phyloP scores from a whole-genome alignment of 2,888 invertebrate species.

The Eulithis prunata region DNA sequence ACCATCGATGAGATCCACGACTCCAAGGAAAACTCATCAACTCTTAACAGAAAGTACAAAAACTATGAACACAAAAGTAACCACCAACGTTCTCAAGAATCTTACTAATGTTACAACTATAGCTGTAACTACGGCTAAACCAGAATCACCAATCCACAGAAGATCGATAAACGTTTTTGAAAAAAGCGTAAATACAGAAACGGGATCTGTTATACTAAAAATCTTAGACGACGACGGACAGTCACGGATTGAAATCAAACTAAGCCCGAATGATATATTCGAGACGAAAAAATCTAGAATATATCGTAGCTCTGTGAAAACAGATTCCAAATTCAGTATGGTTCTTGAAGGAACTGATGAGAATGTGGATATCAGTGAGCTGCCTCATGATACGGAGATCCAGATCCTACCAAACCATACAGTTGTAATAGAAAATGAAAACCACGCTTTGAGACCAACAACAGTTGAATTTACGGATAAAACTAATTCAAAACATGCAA shows the following conservation, averaged over 20 bases:
- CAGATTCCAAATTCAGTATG: constrained; percentile 11
- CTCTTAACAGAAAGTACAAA: neutral
- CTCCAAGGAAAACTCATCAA: neutral
- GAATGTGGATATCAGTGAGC: constrained; percentile 12
- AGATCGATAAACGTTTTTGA: constrained; percentile 49
- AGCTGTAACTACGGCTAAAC: neutral
- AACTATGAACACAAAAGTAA: neutral
- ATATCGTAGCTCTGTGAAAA: constrained; percentile 23
- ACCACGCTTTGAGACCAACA: constrained; percentile 7
- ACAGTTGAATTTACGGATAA: constrained; percentile 1
- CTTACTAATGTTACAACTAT: neutral
- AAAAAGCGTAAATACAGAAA: constrained; percentile 27
- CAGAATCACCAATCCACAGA: constrained; percentile 37
- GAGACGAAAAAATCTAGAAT: constrained; percentile 26
- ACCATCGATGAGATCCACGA: neutral
- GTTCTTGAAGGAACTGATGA: constrained; percentile 13
- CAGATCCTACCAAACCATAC: constrained; percentile 50
- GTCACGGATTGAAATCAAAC: constrained; percentile 58
- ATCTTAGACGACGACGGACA: constrained; percentile 51
- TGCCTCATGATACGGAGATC: constrained; percentile 43
- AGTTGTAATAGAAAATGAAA: constrained; percentile 37
- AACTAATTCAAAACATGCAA: neutral
- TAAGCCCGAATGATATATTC: constrained; percentile 40
- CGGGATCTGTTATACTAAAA: constrained; percentile 51
- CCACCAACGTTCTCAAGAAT: neutral